Evolutionary conservation across 2,888 invertebrate species (phyloP).

Genomic region (Busseola fusca): DNA sequence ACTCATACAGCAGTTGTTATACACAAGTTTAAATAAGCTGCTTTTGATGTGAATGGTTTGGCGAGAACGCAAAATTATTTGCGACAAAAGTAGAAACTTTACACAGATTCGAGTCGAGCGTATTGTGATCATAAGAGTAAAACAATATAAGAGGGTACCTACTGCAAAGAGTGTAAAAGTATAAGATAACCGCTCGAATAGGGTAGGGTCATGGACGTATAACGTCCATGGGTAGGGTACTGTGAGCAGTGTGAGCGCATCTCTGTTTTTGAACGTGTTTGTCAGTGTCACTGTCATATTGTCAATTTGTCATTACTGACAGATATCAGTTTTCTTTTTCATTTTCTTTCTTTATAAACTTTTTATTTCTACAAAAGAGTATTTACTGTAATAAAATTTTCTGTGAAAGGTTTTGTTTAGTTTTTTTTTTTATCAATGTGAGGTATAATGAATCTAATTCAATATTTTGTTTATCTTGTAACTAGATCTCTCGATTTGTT

Average conservation of each 20-base stretch:
- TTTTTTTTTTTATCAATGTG: not conserved
- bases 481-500: constrained; percentile 16
- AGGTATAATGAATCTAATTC: not conserved
- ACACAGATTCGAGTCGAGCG: not conserved
- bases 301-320: constrained; percentile 8
- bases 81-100: not conserved
- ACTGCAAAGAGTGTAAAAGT: no score
- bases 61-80: not conserved
- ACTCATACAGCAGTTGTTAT: no score
- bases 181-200: no score
- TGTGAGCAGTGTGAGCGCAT: not conserved
- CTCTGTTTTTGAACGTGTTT: not conserved
- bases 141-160: no score
- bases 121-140: not conserved
- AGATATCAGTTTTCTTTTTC: constrained; percentile 3
- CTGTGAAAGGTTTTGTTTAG: not conserved
- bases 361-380: constrained; percentile 7
- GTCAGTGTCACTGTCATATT: not conserved
- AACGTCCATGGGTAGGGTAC: no score
- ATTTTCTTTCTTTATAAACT: constrained; percentile 3
- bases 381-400: not conserved
- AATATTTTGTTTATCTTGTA: constrained; percentile 1
- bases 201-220: no score
- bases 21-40: not conserved
- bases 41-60: not conserved